Evolutionary conservation across 2,888 invertebrate species (phyloP).

Genomic region (Hermaeophaga mercurialis): DNA sequence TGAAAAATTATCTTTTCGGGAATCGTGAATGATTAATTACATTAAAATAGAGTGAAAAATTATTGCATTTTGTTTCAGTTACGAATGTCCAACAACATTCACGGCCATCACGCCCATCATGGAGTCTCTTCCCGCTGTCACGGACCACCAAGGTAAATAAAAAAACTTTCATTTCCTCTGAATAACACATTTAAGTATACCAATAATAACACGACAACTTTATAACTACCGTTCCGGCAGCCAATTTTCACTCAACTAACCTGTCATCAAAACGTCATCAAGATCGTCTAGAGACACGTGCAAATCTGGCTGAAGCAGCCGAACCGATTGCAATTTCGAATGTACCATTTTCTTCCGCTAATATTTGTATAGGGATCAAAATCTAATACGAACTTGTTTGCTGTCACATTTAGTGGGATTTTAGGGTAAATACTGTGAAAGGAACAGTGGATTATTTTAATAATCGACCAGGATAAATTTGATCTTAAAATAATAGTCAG

Average conservation of each 20-base stretch:
- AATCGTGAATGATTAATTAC: no score
- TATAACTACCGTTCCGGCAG: conserved; percentile 11
- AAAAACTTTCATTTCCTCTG: conserved; percentile 19
- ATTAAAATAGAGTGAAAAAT: no score
- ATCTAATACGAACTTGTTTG: conserved; percentile 37
- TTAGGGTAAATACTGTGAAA: conserved; percentile 5
- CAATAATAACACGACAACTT: conserved; percentile 28
- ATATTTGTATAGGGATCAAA: conserved; percentile 46
- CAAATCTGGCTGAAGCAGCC: conserved; percentile 27
- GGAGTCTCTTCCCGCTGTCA: conserved; percentile 55
- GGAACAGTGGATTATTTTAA: no score
- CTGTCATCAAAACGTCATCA: conserved; percentile 37
- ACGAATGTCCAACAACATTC: conserved; percentile 64
- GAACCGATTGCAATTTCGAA: conserved; percentile 27
- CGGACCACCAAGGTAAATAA: conserved; percentile 54
- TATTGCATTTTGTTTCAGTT: conserved; percentile 61
- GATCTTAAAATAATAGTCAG: not conserved
- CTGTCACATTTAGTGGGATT: conserved; percentile 39
- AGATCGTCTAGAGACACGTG: conserved; percentile 35
- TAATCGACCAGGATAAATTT: not conserved
- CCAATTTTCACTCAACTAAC: conserved; percentile 27
- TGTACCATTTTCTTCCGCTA: conserved; percentile 37
- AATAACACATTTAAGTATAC: conserved; percentile 19
- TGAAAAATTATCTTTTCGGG: no score
- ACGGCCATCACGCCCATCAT: conserved; percentile 56